A percentile compares a stretch with the other conserved stretches of the same genome.
These are phyloP conservation scores for Sphaeridia pumilis DNA, from an alignment of 2,888 invertebrate species.

Conservation along the genomic window DNA sequence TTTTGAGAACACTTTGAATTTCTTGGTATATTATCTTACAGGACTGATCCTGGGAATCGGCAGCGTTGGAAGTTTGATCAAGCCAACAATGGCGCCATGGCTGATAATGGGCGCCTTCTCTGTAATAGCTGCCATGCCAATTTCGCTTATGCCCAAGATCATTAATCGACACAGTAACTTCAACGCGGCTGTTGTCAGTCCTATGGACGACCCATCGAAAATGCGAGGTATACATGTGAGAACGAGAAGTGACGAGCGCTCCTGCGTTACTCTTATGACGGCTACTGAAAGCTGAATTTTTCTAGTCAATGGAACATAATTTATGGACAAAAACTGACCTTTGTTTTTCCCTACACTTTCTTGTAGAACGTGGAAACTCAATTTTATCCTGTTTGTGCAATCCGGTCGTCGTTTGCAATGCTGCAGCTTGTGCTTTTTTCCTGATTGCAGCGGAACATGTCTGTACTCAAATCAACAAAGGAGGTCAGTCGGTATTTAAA, in stretches of 20 bases:
- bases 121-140: slow-evolving; percentile 1
- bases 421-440: slow-evolving; percentile 8
- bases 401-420: slow-evolving; percentile 6
- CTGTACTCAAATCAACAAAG: not conserved
- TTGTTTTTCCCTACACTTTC: too few species aligned
- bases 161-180: not conserved
- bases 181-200: slow-evolving; percentile 3
- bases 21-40: too few species aligned
- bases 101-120: not conserved
- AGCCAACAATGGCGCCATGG: not conserved
- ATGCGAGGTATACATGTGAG: slow-evolving; percentile 8
- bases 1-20: too few species aligned
- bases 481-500: not conserved
- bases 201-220: slow-evolving; percentile 12
- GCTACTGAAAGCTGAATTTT: too few species aligned
- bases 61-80: slow-evolving; percentile 2
- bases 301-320: too few species aligned
- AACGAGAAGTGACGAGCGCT: too few species aligned
- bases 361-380: slow-evolving; percentile 6
- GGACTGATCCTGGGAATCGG: not conserved
- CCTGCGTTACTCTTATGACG: too few species aligned
- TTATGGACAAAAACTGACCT: too few species aligned
- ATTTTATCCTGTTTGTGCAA: not conserved
- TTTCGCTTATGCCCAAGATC: slow-evolving; percentile 13
- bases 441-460: slow-evolving; percentile 5